Evolutionary conservation across 2,888 invertebrate genomes (phyloP), one percentile per base, ranked within the genome.

Genomic region (Calameuta idolon): DNA sequence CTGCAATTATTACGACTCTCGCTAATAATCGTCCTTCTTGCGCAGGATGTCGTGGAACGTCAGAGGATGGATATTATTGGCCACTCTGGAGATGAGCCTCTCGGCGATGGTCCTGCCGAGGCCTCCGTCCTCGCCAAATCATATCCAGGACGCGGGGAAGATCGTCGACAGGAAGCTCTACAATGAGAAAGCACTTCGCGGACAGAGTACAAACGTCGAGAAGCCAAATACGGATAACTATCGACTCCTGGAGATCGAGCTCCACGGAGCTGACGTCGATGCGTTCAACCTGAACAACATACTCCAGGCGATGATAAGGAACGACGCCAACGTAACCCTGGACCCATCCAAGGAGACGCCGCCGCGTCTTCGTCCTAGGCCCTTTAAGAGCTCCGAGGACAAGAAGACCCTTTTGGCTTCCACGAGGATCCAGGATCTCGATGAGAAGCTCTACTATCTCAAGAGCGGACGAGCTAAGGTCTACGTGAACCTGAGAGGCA

Each of bases 31-130:
- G 12, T 23, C 55, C 55, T 55, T 55, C 76, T 85, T 86, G 12
- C 84, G 15, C 84, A 88, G 88, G 77, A 89, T 89, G 89, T 80
- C 84, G 75, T 75, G 75, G 34, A 80, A 75, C 78, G 75, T 80
- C 75, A 80, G 80, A 69, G 82, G 82, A 75, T 79, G 82, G 35
- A 77, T 86, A 78, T 75, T 86, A 74, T 75, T 85, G 75, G 80
- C 84, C 55, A 82, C 87, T n/a, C 76, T 87, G 69, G 85, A 86
- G 77, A 78, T 86, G 69, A 83, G 84, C 31, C 79, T 84, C 34
- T 84, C 89, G 33, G 88, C 90, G 31, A 88, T 90, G 85, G 90
- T 90, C 31, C 83, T 90, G 34, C 90, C 90, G 12, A 83, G 90
- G 76, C 90, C 90, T 69, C 90, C 90, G 3, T 88, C 89, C 11